Evolutionary conservation across 2,113 vertebrate species (phyloP).

Genomic region (Rhea pennata): DNA sequence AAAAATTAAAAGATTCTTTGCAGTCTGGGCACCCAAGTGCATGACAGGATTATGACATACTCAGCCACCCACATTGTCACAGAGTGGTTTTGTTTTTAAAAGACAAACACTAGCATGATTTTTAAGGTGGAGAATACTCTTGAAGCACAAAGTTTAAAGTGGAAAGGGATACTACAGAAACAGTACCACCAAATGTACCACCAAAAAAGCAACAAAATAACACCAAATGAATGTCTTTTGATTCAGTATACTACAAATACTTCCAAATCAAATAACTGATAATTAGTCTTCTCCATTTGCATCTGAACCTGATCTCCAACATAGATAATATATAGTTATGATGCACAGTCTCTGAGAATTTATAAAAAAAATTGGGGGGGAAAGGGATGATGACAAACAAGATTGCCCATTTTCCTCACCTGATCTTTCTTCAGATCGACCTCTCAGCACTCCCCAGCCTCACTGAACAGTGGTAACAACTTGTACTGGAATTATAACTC

Average conservation of each 20-base stretch:
- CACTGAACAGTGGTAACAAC: background rate
- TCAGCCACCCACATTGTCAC: slow-evolving; percentile 54
- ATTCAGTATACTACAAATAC: background rate
- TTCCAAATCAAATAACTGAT: background rate
- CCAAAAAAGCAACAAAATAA: background rate
- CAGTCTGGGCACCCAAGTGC: slow-evolving; percentile 62
- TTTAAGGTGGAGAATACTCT: slow-evolving; percentile 1
- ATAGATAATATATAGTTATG: background rate
- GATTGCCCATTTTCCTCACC: background rate
- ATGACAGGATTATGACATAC: slow-evolving; percentile 67
- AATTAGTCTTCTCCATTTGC: background rate
- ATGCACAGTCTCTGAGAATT: background rate
- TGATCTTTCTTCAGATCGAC: background rate
- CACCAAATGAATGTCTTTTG: background rate
- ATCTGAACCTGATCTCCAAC: background rate
- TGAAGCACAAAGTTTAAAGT: background rate
- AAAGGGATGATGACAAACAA: background rate
- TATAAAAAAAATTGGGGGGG: background rate
- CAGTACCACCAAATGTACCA: background rate
- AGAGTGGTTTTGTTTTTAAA: accelerated
- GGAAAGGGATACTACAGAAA: background rate
- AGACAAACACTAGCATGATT: background rate
- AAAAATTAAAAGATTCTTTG: slow-evolving; percentile 50
- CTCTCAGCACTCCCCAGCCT: background rate
- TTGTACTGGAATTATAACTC: background rate